Evolutionary conservation across 1,140 invertebrate species (phyloP).

Genomic region (Heliconius nattereri): DNA sequence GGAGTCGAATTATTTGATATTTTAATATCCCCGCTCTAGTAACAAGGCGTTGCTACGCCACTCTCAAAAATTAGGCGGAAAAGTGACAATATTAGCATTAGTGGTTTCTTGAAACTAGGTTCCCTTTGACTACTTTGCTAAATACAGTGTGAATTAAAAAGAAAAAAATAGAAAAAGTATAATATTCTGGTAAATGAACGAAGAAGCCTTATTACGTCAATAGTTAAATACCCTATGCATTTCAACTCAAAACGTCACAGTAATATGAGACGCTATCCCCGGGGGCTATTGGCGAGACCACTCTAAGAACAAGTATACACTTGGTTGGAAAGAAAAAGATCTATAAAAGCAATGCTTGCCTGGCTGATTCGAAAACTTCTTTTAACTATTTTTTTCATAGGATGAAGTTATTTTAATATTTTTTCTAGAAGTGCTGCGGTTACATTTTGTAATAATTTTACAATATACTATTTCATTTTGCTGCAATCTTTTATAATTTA

Average conservation of each 20-base stretch:
- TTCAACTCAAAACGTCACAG: constrained; percentile 8
- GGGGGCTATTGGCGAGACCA: constrained; percentile 19
- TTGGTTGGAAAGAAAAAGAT: constrained; percentile 22
- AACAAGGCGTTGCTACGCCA: too few relatives aligned
- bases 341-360: constrained; percentile 1
- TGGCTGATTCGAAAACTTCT: not conserved
- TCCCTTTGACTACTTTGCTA: too few relatives aligned
- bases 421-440: too few relatives aligned
- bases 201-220: constrained; percentile 2
- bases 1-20: too few relatives aligned
- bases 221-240: constrained; percentile 14
- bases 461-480: too few relatives aligned
- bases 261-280: constrained; percentile 17
- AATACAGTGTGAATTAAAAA: too few relatives aligned
- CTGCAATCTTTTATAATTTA: too few relatives aligned
- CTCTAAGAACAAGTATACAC: constrained; percentile 15
- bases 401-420: not conserved
- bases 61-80: too few relatives aligned
- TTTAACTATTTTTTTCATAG: not conserved
- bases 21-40: too few relatives aligned
- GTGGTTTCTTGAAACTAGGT: too few relatives aligned
- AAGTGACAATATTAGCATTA: too few relatives aligned
- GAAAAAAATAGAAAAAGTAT: not conserved
- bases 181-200: not conserved
- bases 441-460: too few relatives aligned